These are phyloP conservation scores for Phyllostomus hastatus DNA, from an alignment of 2,113 vertebrate species.

Conservation along the genomic window DNA sequence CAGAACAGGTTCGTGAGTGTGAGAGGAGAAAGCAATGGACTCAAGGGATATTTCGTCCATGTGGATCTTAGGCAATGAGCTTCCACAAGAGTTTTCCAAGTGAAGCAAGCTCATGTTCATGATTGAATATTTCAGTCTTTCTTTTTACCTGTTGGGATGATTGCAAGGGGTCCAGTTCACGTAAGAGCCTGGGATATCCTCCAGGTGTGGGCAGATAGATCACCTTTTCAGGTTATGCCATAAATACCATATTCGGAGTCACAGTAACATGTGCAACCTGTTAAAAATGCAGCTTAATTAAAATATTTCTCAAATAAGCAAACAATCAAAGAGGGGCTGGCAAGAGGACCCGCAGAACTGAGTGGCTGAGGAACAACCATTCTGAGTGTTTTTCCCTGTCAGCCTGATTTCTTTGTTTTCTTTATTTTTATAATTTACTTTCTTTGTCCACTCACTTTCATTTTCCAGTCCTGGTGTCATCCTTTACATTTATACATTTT, in stretches of 20 bases:
- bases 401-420: neutral
- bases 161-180: constrained; percentile 73
- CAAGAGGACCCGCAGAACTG: neutral
- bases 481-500: neutral
- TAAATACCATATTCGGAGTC: constrained; percentile 75
- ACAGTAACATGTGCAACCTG: constrained; percentile 74
- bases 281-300: neutral
- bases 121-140: neutral
- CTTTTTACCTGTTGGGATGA: constrained; percentile 66
- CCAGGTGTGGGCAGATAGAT: constrained; percentile 59
- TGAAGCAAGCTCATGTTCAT: neutral
- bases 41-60: neutral
- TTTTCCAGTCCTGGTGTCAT: neutral
- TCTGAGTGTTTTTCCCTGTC: neutral
- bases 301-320: neutral
- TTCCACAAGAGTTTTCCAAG: neutral
- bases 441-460: neutral
- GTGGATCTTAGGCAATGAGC: neutral
- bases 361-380: neutral
- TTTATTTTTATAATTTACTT: neutral
- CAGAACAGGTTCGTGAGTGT: neutral
- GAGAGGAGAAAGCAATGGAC: neutral
- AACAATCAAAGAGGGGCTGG: accelerated
- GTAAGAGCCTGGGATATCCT: constrained; percentile 71
- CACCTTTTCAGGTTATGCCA: constrained; percentile 50